Evolutionary conservation across 2,113 vertebrate species (phyloP), one percentile per base, ranked within the genome.

Genomic region (Aleadryas rufinucha): DNA sequence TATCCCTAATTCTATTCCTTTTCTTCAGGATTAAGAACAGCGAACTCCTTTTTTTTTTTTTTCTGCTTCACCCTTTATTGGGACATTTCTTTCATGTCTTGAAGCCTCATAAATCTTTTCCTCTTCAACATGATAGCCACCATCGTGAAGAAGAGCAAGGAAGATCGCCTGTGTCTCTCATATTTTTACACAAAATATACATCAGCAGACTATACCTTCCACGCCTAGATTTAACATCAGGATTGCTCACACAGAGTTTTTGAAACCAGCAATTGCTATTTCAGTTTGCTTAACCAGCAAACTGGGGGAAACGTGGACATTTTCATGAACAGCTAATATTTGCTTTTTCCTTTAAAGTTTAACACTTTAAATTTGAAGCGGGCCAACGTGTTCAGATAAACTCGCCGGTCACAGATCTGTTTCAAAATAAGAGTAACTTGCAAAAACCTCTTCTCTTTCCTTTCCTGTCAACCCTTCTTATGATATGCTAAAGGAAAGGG

Each of bases 331-430:
- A 59, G 39, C 63, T 79, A 21, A 28, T 82, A 49, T 96, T 96
- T 96, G 61, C 57, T 89, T 79, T 79, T 91, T 81, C 53, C 37
- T 82, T 94, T 92, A 94, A 89, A 76, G 41, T 93, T 92, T 96
- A 93, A 93, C 61, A 8, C 8, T 80, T 42, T 23, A 16, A 19
- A 44, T 60, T 77, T 68, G 37, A n/a, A 28, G 31, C 39, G 19
- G 93, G 49, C 47, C 74, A 78, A 45, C 15, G 2, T 3, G 12
- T 49, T 41, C 16, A 31, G 28, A 28, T 91, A 79, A 91, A 71
- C 20, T 56, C 7, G 2, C 17, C 42, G 41, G 9, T n/a, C 5
- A 50, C 61, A 31, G 49, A 44, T 17, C 42, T 70, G 27, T 49
- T 87, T 82, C 84, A 80, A 65, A 90, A 11, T 42, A 81, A 64